Base-by-base conservation (phyloP, 2,113 vertebrate genomes). In the Coptodon bakossiorum region DNA sequence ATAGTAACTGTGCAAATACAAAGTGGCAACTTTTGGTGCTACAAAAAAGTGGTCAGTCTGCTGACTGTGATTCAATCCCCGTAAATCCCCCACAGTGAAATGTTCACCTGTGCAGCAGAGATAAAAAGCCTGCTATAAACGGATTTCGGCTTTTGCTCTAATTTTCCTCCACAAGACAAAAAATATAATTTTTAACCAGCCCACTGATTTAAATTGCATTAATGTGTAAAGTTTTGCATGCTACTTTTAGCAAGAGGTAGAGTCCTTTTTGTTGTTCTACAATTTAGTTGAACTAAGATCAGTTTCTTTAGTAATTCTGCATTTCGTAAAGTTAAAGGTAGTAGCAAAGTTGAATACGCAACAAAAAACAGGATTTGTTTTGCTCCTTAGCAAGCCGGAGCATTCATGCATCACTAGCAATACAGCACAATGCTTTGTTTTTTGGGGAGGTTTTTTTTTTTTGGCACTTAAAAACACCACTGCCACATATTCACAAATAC, bases 51-150 rank as follows among this genome's bases (percentile, higher is more conserved):
- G 45, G 73, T 78, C 73, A 78, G 45, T 8, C 73, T n/a, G 45
- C 27, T 78, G 45, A 52, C 45, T 31, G 24, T 19, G 45, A 52
- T 31, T 52, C 73, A 78, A 34, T 78, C 45, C 73, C 27, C 0
- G 6, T 78, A 34, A 78, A 78, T 52, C 73, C 45, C 19, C 27
- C 73, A 78, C 43, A 78, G 73, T n/a, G 45, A 78, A 78, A 78
- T 78, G 73, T 9, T 78, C 73, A 9, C 27, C 17, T 78, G 73
- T 52, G n/a, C 27, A n/a, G 73, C 45, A 48, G 73, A 78, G 73
- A 78, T 78, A 78, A 78, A 27, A 13, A 73, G 27, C 10, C 73
- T 78, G 17, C 16, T 34, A 78, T 52, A 78, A 78, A 78, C 4
- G 3, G 71, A 50, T 76, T 78, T n/a, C 0, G 4, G 9, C 24